Conservation (phyloP, 1,140 invertebrate species). For the Musca domestica region DNA sequence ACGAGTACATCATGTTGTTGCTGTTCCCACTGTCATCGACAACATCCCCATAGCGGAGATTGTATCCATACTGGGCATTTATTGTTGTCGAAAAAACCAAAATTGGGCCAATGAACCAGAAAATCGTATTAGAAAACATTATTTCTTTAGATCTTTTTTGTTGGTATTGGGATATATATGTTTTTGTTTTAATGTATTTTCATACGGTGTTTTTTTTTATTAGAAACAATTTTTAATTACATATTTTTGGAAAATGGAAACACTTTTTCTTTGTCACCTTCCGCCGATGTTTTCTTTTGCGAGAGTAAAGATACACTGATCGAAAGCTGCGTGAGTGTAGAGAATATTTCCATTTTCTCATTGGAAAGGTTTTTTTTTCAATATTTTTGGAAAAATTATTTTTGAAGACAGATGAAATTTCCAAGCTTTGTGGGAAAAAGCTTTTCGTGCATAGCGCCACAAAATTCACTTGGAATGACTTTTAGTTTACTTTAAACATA, state of each 20-base stretch:
- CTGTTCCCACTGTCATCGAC: no score
- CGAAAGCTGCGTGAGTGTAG: no score
- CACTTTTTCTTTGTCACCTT: no score
- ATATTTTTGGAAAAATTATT: not conserved
- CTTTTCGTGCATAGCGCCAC: no score
- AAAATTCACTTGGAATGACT: no score
- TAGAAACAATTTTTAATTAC: no score
- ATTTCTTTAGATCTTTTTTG: not conserved
- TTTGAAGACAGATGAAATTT: not conserved
- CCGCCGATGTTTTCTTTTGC: no score
- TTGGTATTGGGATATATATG: not conserved
- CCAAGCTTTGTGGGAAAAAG: not conserved
- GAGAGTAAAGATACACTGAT: no score
- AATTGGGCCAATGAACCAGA: not conserved
- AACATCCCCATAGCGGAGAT: not conserved
- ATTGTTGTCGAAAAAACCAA: not conserved
- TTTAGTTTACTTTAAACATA: no score
- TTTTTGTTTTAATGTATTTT: not conserved
- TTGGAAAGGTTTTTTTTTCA: not conserved
- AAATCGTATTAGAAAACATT: not conserved
- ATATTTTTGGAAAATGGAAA: no score
- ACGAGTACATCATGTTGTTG: not conserved
- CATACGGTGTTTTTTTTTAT: no score
- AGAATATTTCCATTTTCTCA: not conserved
- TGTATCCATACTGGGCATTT: constrained; percentile 5